Evolutionary conservation across 2,797 vertebrate species (phyloP).

Genomic region (Sphenopsis melanotis): DNA sequence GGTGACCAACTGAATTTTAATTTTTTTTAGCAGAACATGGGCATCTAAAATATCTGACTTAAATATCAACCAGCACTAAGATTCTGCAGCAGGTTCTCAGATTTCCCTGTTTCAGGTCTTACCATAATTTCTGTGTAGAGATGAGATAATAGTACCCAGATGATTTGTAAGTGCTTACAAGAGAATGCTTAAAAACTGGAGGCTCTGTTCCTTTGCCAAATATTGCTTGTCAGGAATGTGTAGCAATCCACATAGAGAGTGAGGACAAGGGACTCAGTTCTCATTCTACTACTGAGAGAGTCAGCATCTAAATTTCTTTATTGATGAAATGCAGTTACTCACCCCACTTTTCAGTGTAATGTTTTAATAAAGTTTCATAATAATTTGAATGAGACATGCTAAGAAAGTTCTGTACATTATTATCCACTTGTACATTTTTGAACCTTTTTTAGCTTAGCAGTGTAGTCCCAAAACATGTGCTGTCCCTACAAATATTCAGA

Average conservation of each 20-base stretch:
- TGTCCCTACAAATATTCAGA: not conserved
- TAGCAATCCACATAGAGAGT: not conserved
- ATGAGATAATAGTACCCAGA: not conserved
- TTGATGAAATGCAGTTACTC: not conserved
- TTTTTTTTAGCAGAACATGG: not conserved
- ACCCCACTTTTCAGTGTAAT: not conserved
- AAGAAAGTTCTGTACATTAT: not conserved
- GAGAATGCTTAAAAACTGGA: not conserved
- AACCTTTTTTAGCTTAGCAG: not conserved
- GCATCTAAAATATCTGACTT: not conserved
- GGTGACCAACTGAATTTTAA: not conserved
- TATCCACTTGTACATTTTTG: not conserved
- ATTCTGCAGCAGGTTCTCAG: not conserved
- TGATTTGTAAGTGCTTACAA: not conserved
- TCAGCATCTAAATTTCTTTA: not conserved
- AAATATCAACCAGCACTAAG: not conserved
- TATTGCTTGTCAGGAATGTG: not conserved
- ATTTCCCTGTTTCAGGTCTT: not conserved
- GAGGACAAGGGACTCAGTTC: not conserved
- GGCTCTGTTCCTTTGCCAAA: not conserved
- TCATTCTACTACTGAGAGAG: not conserved
- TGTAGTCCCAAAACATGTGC: not conserved
- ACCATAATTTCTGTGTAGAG: not conserved
- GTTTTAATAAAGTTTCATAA: not conserved
- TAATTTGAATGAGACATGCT: not conserved